These are phyloP conservation scores for Himalopsyche anomala DNA, from an alignment of 2,888 invertebrate genomes.

Conservation along the genomic window DNA sequence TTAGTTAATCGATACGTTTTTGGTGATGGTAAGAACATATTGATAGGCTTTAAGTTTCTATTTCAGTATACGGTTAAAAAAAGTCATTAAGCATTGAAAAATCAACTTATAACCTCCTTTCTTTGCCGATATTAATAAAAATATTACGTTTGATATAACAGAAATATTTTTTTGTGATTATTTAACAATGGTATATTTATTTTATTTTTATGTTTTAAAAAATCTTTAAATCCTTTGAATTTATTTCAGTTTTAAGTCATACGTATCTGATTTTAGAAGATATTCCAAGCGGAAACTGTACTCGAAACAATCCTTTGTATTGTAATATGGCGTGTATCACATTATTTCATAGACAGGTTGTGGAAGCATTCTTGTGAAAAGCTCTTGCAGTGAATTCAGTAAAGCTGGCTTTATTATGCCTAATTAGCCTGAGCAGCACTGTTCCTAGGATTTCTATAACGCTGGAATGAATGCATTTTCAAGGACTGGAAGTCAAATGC, in stretches of 20 bases:
- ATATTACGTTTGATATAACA: no score
- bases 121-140: no score
- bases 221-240: neutral
- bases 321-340: constrained; percentile 31
- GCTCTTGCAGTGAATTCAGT: constrained; percentile 16
- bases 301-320: neutral
- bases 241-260: neutral
- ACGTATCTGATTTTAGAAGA: neutral
- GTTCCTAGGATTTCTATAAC: constrained; percentile 12
- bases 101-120: no score
- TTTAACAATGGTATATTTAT: no score
- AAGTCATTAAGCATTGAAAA: no score
- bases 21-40: no score
- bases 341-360: constrained; percentile 35
- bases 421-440: constrained; percentile 28
- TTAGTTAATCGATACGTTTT: no score
- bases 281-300: neutral
- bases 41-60: no score
- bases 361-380: constrained; percentile 23
- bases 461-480: constrained; percentile 20
- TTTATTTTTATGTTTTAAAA: no score
- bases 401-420: constrained; percentile 25
- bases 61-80: no score
- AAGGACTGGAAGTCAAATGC: neutral
- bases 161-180: no score